Evolutionary conservation across 2,797 vertebrate species (phyloP).

Genomic region (Diplodus sargus): DNA sequence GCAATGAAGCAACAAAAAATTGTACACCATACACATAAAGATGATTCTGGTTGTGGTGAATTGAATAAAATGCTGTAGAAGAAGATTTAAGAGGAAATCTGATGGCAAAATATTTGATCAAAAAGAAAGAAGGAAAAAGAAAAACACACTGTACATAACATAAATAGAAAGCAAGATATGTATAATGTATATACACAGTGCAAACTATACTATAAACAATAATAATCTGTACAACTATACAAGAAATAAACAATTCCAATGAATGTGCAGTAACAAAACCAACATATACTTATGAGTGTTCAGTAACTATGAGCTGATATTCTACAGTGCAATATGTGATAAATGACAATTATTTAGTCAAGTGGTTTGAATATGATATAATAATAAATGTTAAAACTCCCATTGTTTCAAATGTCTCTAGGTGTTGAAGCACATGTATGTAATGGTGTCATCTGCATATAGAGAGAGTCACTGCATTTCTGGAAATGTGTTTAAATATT

Average conservation of each 20-base stretch:
- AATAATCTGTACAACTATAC: too few species aligned
- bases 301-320: not conserved
- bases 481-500: not conserved
- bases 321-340: not conserved
- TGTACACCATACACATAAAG: not conserved
- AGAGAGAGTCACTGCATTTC: not conserved
- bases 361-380: not conserved
- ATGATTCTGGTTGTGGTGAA: not conserved
- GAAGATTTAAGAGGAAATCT: too few species aligned
- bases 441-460: too few species aligned
- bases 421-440: slow-evolving; percentile 4
- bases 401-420: not conserved
- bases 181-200: too few species aligned
- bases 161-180: too few species aligned
- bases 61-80: not conserved
- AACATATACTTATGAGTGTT: too few species aligned
- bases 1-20: too few species aligned
- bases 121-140: too few species aligned
- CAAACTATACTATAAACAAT: too few species aligned
- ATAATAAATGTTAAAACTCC: not conserved
- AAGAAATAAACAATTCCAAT: too few species aligned
- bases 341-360: not conserved
- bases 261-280: too few species aligned
- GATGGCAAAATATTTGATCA: not conserved
- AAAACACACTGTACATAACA: too few species aligned